Evolutionary conservation across 2,797 vertebrate species (phyloP).

Genomic region (Apogon talboti): DNA sequence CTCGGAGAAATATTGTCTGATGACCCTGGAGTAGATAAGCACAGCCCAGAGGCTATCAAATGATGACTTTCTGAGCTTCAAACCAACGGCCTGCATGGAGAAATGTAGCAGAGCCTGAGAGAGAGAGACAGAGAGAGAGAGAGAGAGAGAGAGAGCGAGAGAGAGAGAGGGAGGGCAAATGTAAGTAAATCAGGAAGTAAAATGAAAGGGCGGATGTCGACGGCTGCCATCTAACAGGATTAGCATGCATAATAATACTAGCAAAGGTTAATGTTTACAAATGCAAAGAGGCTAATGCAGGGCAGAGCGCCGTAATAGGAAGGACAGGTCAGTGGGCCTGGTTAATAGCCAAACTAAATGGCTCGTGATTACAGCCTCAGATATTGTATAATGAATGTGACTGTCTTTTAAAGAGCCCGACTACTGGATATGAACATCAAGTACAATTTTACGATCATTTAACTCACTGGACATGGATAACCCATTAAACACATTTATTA

Average conservation of each 20-base stretch:
- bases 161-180: background rate
- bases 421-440: background rate
- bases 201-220: constrained; percentile 53
- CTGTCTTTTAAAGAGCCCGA: constrained; percentile 11
- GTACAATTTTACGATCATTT: constrained; percentile 6
- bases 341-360: constrained; percentile 61
- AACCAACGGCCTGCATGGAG: constrained; percentile 46
- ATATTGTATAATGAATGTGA: constrained; percentile 41
- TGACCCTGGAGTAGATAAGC: constrained; percentile 72
- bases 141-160: no score
- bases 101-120: constrained; percentile 9
- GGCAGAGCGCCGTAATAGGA: constrained; percentile 39
- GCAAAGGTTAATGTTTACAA: constrained; percentile 75
- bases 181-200: constrained; percentile 41
- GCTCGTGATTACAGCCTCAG: constrained; percentile 50
- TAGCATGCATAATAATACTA: constrained; percentile 66
- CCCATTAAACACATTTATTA: no score
- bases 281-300: constrained; percentile 64
- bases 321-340: constrained; percentile 58
- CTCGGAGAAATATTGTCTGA: constrained; percentile 65
- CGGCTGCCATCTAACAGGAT: constrained; percentile 66
- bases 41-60: constrained; percentile 69
- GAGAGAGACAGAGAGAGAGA: constrained; percentile 10
- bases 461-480: background rate
- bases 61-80: constrained; percentile 66